Base-by-base conservation (phyloP, 1,140 invertebrate species). In the Leptestheria dahalacensis region DNA sequence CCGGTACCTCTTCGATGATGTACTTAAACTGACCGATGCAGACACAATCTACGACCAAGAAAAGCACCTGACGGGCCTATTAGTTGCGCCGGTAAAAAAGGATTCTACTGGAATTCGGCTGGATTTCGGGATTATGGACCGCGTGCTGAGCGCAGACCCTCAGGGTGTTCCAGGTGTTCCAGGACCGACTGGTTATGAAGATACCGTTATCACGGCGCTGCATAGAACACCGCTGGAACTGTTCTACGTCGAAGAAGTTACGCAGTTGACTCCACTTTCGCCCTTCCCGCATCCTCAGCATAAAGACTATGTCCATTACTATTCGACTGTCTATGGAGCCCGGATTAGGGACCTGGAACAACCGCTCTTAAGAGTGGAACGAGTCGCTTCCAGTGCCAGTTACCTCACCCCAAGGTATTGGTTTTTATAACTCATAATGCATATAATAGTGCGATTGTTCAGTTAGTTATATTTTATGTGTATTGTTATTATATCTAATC, bases 351-450 rank as follows among this genome's bases (percentile, higher is more conserved):
- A 97, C 75, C 71, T 79, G 4, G 70, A 82, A 3, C 96, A 99
- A 69, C 91, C 93, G 21, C 70, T 99, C 11, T 72, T 99, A 3
- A 96, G 99, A 73, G 96, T 99, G 0, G 95, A 98, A 77, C 93
- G 97, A 67, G 97, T 95, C 0, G 97, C 93, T 57, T 91, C 91
- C 0, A 77, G 96, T 58, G 74, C 98, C 1, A 99, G 98, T 74
- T 86, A 98, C 59, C 76, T 98, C 0, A 97, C 94, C 0, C 96
- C 95, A 1, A 81, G 91, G 77, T 85, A 68, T 71, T n/a, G n/a
- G n/a, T n/a, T n/a, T n/a, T n/a, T n/a, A n/a, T n/a, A n/a, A n/a
- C n/a, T n/a, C n/a, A n/a, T n/a, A n/a, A n/a, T n/a, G n/a, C n/a
- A n/a, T n/a, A n/a, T n/a, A n/a, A n/a, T n/a, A n/a, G n/a, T n/a